Evolutionary conservation across 1,140 invertebrate genomes (phyloP).

Genomic region (Pectinophora gossypiella): DNA sequence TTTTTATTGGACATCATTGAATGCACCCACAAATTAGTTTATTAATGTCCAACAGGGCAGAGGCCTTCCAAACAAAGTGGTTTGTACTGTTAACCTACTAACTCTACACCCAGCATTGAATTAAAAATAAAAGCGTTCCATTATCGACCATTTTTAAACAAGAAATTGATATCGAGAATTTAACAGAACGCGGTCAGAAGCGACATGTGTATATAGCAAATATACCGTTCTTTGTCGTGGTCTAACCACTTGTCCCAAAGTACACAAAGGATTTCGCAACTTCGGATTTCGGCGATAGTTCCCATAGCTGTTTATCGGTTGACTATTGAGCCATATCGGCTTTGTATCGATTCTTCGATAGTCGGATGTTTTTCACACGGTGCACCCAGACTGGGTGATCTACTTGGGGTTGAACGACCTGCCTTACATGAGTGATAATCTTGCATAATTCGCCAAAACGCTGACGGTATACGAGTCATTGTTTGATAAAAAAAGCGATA

Average conservation of each 20-base stretch:
- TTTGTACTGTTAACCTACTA: neutral
- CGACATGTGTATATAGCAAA: neutral
- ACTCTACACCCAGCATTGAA: neutral
- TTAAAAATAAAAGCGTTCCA: constrained; percentile 1
- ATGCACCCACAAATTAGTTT: neutral
- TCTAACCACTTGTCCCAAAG: constrained; percentile 11
- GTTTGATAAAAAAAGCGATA: constrained; percentile 12
- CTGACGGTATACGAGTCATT: neutral
- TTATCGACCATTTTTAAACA: neutral
- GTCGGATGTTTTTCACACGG: constrained; percentile 37
- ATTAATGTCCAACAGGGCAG: neutral
- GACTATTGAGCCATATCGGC: constrained; percentile 30
- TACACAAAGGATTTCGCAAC: constrained; percentile 30
- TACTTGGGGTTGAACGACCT: constrained; percentile 50
- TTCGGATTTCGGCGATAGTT: constrained; percentile 17
- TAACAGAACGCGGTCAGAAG: neutral
- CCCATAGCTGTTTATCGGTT: constrained; percentile 32
- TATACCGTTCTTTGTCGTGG: constrained; percentile 9
- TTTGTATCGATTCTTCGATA: constrained; percentile 25
- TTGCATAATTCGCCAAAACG: constrained; percentile 24
- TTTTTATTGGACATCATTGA: neutral
- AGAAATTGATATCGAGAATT: neutral
- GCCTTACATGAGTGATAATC: constrained; percentile 31
- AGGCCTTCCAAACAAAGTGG: neutral
- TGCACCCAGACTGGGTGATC: constrained; percentile 22